Conservation (phyloP, 2,113 vertebrate species). For the Dromas ardeola region DNA sequence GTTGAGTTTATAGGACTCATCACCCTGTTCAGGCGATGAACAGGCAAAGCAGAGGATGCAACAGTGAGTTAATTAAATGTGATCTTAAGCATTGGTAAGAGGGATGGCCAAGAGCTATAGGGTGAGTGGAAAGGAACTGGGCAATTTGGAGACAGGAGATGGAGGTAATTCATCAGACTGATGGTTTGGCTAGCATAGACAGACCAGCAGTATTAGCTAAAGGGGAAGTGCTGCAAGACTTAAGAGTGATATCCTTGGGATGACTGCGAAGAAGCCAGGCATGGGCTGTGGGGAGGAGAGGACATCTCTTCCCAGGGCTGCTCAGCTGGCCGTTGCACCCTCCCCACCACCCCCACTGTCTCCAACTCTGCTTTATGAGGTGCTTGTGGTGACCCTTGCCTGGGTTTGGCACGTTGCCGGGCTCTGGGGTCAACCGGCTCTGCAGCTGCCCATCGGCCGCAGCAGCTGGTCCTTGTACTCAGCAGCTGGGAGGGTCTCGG, state of each 20-base stretch:
- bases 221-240: background rate
- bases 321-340: background rate
- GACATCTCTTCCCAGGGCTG: background rate
- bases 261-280: accelerated
- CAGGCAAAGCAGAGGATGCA: background rate
- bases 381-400: background rate
- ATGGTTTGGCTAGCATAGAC: background rate
- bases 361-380: background rate
- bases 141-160: background rate
- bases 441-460: background rate
- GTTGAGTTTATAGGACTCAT: background rate
- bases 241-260: background rate
- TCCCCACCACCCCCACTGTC: background rate
- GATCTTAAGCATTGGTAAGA: background rate
- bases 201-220: background rate
- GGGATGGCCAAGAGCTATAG: background rate
- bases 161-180: background rate
- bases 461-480: background rate
- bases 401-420: accelerated
- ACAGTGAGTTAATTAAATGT: background rate
- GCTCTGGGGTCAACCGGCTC: background rate
- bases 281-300: accelerated
- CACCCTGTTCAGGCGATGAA: too few relatives aligned
- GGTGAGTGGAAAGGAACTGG: background rate
- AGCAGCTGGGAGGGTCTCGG: background rate